Percentiles rank a stretch among this genome's conserved stretches.
Conservation (phyloP, 2,888 invertebrate genomes). For the Idaea biselata region DNA sequence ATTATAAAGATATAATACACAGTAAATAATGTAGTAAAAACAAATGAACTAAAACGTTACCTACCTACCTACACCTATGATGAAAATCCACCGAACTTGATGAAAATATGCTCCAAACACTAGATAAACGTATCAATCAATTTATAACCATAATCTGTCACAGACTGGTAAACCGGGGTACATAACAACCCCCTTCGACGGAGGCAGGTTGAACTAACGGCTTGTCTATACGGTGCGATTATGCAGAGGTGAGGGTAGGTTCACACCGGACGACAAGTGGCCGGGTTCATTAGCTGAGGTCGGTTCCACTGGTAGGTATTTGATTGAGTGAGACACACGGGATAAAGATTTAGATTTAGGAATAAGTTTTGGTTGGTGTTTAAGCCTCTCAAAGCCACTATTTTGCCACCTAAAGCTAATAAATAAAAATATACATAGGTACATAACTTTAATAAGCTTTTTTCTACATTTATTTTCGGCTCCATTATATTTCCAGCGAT, state of each 20-base stretch:
- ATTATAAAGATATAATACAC: too few species aligned
- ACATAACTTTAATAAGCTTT: too few species aligned
- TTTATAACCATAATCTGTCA: background rate
- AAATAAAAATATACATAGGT: too few species aligned
- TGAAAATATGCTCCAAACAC: background rate
- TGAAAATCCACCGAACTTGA: background rate
- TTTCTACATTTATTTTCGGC: too few species aligned
- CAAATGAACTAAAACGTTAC: too few species aligned
- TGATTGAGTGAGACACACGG: background rate
- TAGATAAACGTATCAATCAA: background rate
- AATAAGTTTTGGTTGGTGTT: too few species aligned
- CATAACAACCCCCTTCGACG: background rate
- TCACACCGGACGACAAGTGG: background rate
- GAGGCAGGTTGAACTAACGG: background rate
- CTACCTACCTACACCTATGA: too few species aligned
- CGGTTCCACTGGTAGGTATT: background rate
- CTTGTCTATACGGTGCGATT: background rate
- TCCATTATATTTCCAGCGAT: too few species aligned
- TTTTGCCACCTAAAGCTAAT: too few species aligned
- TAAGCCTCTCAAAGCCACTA: too few species aligned
- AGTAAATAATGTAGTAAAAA: too few species aligned
- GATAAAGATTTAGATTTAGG: background rate
- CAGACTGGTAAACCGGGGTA: background rate
- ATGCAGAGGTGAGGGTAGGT: background rate
- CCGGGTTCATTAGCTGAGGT: background rate